A percentile compares a stretch with the other conserved stretches of the same genome.
Conservation (phyloP, 2,888 invertebrate species). For the Yponomeuta cagnagella region DNA sequence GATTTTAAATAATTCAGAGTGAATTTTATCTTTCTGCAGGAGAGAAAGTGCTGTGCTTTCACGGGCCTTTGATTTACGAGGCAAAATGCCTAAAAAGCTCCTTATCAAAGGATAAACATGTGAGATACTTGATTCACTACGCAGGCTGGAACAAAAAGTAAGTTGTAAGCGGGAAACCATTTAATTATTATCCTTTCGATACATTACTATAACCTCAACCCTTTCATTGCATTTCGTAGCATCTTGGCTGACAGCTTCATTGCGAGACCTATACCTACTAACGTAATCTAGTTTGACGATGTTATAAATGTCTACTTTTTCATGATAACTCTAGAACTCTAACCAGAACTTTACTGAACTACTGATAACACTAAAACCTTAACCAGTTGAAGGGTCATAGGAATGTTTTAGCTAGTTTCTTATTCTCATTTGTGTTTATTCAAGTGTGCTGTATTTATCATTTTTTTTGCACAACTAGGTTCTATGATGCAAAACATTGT, state of each 20-base stretch:
- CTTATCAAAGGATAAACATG: slow-evolving; percentile 88
- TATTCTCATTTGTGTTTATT: no score
- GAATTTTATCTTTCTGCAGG: slow-evolving; percentile 63
- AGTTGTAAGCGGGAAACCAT: slow-evolving; percentile 33
- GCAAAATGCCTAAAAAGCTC: slow-evolving; percentile 94
- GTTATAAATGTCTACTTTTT: no score
- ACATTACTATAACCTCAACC: not conserved
- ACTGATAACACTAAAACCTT: not conserved
- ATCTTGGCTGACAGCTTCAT: no score
- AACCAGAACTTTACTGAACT: no score
- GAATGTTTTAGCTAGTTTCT: not conserved
- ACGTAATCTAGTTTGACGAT: no score
- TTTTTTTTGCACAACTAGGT: no score
- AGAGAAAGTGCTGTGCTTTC: slow-evolving; percentile 95
- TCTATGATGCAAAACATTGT: no score
- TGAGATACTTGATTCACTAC: slow-evolving; percentile 95
- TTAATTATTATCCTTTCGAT: not conserved
- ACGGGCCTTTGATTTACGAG: slow-evolving; percentile 96
- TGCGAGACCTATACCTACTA: no score
- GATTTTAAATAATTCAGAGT: not conserved
- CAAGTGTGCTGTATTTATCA: no score
- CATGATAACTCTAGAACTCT: no score
- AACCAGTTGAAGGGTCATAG: not conserved
- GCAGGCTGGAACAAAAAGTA: slow-evolving; percentile 99
- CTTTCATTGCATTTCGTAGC: not conserved